Evolutionary conservation across 23 tunicate genomes (phyloP), one percentile per base, ranked within the genome.

Genomic region (Styela plicata): DNA sequence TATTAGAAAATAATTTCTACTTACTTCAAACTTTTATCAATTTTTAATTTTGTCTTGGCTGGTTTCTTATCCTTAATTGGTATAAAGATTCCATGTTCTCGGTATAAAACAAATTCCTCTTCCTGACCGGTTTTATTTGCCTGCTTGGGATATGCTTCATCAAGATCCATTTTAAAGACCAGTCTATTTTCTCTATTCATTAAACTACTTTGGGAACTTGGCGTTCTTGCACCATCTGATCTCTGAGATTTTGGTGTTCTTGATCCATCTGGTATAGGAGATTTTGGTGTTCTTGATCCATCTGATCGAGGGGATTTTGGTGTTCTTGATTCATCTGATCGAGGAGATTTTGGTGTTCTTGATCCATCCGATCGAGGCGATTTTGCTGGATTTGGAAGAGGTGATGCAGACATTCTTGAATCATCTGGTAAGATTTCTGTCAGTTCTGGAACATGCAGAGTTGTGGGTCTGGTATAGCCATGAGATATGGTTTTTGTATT

Each of bases 141-240:
- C 5, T 65, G 29, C 17, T 27, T 65, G 3, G 5, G 5, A 27
- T 65, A 65, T 3, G 70, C 31, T 65, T 65, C 70, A 36, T 75
- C 80, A n/a, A 75, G 64, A 27, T 75, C 80, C 24, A 75, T 36
- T 24, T 75, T 37, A 24, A 75, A 75, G 13, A 44, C 57, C 13
- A 44, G 13, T 44, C 57, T 44, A 5, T 7, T 5, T 44, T 44
- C 57, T 44, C 57, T 13, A 44, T 44, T 44, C 57, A 44, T 44
- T 13, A 44, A 44, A 44, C 57, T 44, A 44, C 57, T 44, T 44
- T 44, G 57, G 13, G 57, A 44, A 44, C 57, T 44, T 13, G 57
- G 57, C 13, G 57, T 44, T 44, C 57, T 44, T 44, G 13, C 13
- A 44, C 57, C 57, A 44, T 44, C 57, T 44, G 57, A 44, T 44